These are phyloP conservation scores for Acestrorhynchus altus DNA, from an alignment of 2,797 vertebrate species.

Conservation along the genomic window DNA sequence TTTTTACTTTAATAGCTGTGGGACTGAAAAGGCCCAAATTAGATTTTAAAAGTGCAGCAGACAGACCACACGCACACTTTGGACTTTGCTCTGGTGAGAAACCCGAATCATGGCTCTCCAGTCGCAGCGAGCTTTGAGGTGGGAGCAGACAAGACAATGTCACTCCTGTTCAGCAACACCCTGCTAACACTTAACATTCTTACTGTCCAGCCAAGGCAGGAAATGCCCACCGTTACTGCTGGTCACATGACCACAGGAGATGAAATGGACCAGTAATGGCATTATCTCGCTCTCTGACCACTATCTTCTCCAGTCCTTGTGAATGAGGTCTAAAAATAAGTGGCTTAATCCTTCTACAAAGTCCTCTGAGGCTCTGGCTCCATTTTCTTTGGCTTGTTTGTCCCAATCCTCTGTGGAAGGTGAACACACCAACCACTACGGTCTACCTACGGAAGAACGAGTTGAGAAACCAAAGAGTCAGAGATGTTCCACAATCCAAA, in stretches of 20 bases:
- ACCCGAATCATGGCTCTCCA: neutral
- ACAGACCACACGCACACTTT: slow-evolving; percentile 1
- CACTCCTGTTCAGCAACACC: slow-evolving; percentile 47
- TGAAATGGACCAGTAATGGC: slow-evolving; percentile 69
- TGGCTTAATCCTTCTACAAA: slow-evolving; percentile 54
- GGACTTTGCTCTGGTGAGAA: slow-evolving; percentile 11
- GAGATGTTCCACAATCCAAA: neutral
- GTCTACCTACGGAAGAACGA: neutral
- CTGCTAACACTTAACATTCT: slow-evolving; percentile 55
- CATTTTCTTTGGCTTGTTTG: neutral
- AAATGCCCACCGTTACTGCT: slow-evolving; percentile 57
- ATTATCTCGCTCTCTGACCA: slow-evolving; percentile 63
- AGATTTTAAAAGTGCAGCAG: neutral
- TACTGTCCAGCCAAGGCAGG: slow-evolving; percentile 56
- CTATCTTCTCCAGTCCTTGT: slow-evolving; percentile 63
- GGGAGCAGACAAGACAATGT: slow-evolving; percentile 45
- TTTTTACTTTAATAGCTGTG: slow-evolving; percentile 4
- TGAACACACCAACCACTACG: neutral
- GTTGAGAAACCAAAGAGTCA: neutral
- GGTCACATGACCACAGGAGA: slow-evolving; percentile 60
- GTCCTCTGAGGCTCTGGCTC: slow-evolving; percentile 14
- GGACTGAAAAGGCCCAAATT: neutral
- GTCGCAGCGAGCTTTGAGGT: slow-evolving; percentile 8
- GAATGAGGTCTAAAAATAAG: slow-evolving; percentile 60
- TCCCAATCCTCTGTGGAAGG: neutral